These are phyloP conservation scores for Meloidogyne floridensis DNA, from an alignment of 1,140 invertebrate species.

Conservation along the genomic window DNA sequence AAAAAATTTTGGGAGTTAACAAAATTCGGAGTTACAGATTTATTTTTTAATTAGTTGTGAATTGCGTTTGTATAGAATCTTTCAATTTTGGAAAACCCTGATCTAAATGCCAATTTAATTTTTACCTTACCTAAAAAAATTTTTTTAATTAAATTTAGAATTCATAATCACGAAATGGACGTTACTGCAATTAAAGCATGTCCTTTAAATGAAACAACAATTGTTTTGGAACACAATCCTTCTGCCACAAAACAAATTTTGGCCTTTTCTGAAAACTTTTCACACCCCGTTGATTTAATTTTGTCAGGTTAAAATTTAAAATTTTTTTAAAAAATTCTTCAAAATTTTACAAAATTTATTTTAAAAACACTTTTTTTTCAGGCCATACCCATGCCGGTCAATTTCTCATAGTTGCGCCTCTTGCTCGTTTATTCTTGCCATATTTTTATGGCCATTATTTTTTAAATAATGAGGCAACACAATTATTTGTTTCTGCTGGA, in stretches of 20 bases:
- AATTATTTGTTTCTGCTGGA: slow-evolving; percentile 48
- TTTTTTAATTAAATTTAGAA: slow-evolving; percentile 29
- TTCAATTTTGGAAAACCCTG: too few relatives aligned
- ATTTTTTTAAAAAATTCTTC: too few relatives aligned
- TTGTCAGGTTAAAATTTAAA: slow-evolving; percentile 30
- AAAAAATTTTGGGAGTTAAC: too few relatives aligned
- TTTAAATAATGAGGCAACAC: slow-evolving; percentile 38
- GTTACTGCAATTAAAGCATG: slow-evolving; percentile 35
- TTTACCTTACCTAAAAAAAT: neutral
- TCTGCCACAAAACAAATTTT: slow-evolving; percentile 46
- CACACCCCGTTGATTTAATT: slow-evolving; percentile 46
- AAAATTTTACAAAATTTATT: slow-evolving; percentile 11
- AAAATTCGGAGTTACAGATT: too few relatives aligned
- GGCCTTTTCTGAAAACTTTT: slow-evolving; percentile 18
- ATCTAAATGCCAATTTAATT: too few relatives aligned
- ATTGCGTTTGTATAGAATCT: too few relatives aligned
- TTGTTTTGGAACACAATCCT: slow-evolving; percentile 55
- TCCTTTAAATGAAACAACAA: slow-evolving; percentile 32
- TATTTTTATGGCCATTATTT: slow-evolving; percentile 50
- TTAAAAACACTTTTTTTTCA: neutral
- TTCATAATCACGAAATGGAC: slow-evolving; percentile 47
- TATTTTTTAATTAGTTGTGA: too few relatives aligned
- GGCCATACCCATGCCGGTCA: slow-evolving; percentile 51
- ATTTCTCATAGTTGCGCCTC: slow-evolving; percentile 48
- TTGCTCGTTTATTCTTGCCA: slow-evolving; percentile 52